Evolutionary conservation across 92 coral and sea anemone genomes (phyloP), one percentile per base, ranked within the genome.

Genomic region (Phenganax stokvisi): DNA sequence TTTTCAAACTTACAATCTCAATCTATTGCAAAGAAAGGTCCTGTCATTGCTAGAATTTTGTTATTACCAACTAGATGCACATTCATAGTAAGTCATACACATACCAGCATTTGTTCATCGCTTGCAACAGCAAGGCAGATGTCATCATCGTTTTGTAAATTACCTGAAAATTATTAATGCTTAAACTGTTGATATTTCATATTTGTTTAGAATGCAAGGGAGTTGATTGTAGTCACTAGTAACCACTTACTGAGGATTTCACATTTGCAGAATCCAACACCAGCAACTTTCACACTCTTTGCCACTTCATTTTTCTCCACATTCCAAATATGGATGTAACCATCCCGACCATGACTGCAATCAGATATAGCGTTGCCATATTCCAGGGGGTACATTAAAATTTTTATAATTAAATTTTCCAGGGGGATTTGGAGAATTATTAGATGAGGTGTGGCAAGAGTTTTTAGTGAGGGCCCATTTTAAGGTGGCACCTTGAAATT

Each of bases 271-370:
- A 93, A 93, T 27, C 98, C 94, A 83, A 89, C 77, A 13, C 86
- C 90, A 51, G 93, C 90, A 15, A 77, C 87, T 17, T 75, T 15
- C 12, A 91, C 7, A 71, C 84, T 88, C 53, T 83, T 44, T 54
- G 57, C 70, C 25, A 79, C 81, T 63, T 80, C 84, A 37, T 82
- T 53, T 73, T 84, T 82, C 53, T 88, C 90, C 57, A 80, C 84
- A 75, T 87, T 81, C 93, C 97, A 93, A 16, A 79, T 76, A 65
- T 81, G 87, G 70, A 93, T 61, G 79, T 66, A 72, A 1, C 97
- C 98, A 91, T 93, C 94, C 72, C 94, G 77, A 28, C 98, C 98
- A 86, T 93, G 98, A 62, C 98, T 93, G 52, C 52, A 47, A 30
- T 16, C 20, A 69, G 10, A 58, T 16, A 70, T 2, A 68, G n/a